Evolutionary conservation across 2,888 invertebrate genomes (phyloP).

Genomic region (Platycnemis pennipes): DNA sequence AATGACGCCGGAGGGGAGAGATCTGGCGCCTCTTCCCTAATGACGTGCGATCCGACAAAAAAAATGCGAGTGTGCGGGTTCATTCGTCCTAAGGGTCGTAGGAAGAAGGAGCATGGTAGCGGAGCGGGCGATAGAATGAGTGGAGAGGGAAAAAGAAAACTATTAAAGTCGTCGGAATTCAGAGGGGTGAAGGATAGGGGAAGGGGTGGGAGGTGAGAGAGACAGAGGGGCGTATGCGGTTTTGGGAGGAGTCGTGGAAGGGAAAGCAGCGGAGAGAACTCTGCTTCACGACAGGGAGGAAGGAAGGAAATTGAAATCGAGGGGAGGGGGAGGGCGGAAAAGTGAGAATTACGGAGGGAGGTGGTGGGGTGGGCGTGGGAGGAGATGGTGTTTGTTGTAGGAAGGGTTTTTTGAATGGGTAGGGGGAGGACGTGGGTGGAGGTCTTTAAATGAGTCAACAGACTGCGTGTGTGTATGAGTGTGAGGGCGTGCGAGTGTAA

Average conservation of each 20-base stretch:
- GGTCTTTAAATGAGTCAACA: background rate
- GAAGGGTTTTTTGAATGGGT: no score
- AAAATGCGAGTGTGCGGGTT: background rate
- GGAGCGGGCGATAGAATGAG: background rate
- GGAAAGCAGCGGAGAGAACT: background rate
- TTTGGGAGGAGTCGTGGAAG: background rate
- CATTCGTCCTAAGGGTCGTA: background rate
- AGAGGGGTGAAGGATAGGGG: no score
- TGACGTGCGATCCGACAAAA: background rate
- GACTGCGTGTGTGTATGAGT: background rate
- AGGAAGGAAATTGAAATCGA: conserved; percentile 30
- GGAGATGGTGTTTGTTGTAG: no score
- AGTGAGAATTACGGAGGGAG: background rate
- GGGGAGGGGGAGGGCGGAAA: background rate
- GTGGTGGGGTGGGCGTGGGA: no score
- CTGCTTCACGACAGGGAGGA: background rate
- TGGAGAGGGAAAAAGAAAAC: background rate
- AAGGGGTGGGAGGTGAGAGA: background rate
- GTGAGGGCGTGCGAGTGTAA: background rate
- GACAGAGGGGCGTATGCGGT: background rate
- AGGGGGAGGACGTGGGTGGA: no score
- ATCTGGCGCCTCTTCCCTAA: background rate
- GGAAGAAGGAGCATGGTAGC: background rate
- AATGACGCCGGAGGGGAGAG: background rate
- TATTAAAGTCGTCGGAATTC: background rate